Percentiles rank a stretch among this genome's conserved stretches.
Conservation (phyloP, 2,888 invertebrate genomes). For the Pycnomerus fuliginosus region DNA sequence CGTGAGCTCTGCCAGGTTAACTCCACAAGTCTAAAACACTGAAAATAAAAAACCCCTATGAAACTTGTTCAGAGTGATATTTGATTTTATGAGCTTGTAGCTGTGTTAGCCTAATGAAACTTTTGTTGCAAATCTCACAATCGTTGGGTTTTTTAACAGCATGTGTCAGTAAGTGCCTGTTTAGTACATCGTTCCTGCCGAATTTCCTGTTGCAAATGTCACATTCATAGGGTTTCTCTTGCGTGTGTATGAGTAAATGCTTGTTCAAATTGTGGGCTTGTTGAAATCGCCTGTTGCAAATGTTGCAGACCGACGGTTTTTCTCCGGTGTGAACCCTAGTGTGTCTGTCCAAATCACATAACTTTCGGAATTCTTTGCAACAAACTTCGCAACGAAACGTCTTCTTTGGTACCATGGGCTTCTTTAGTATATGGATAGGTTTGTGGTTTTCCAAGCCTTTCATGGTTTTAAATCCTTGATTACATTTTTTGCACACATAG, state of each 20-base stretch:
- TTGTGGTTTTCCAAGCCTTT: slow-evolving; percentile 40
- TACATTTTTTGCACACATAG: slow-evolving; percentile 45
- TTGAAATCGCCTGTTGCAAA: slow-evolving; percentile 43
- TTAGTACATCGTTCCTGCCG: slow-evolving; percentile 48
- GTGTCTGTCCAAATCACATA: slow-evolving; percentile 49
- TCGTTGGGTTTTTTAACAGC: slow-evolving; percentile 47
- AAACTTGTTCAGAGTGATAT: slow-evolving; percentile 27
- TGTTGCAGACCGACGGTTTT: slow-evolving; percentile 48
- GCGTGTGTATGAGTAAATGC: slow-evolving; percentile 48
- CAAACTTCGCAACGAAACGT: slow-evolving; percentile 46
- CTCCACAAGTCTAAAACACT: too few species aligned
- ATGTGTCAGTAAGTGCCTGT: slow-evolving; percentile 48
- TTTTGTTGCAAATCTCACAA: slow-evolving; percentile 42
- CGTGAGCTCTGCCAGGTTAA: too few species aligned
- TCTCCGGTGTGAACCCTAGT: slow-evolving; percentile 50
- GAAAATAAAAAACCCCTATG: too few species aligned
- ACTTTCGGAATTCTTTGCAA: slow-evolving; percentile 45
- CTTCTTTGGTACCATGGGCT: slow-evolving; percentile 33
- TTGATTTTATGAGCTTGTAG: slow-evolving; percentile 37
- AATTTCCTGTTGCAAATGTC: slow-evolving; percentile 49
- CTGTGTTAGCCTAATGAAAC: slow-evolving; percentile 44
- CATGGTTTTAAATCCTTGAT: slow-evolving; percentile 40
- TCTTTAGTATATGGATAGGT: slow-evolving; percentile 42
- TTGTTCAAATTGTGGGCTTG: slow-evolving; percentile 50
- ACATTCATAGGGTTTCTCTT: slow-evolving; percentile 46